Base-by-base conservation (phyloP, 2,113 vertebrate species). In the Macrotis lagotis region DNA sequence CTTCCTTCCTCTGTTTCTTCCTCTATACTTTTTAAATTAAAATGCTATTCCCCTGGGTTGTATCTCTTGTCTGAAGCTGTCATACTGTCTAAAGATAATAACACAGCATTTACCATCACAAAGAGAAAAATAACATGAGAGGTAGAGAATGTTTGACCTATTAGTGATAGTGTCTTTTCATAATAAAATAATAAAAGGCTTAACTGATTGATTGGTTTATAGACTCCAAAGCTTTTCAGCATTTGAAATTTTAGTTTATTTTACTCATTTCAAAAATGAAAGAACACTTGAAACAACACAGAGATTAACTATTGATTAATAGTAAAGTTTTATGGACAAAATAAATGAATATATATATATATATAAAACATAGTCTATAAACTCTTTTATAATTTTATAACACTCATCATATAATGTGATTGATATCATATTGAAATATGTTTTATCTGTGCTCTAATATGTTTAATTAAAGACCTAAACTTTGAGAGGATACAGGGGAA, bases 21-120 rank as follows among this genome's bases (percentile, higher is more conserved):
- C 94, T 96, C 90, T 53, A 93, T 89, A 88, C 90, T 97, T 97
- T 97, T 96, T 93, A 97, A 97, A 97, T 97, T 97, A 97, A 97
- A 97, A 90, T 93, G 55, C 53, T 93, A 74, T 92, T 97, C 94
- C 91, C 95, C 9, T 25, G 95, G 91, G 95, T 93, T 95, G 94
- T 95, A 90, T 95, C 92, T 94, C 93, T 93, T 96, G 95, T 94
- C 96, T 95, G 95, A 96, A 97, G 94, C 96, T 97, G 97, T 94
- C 97, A 97, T 94, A 91, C 91, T 96, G 91, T 95, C 89, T 44
- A 91, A 90, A 95, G 95, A 97, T 97, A 97, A 97, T 94, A 94
- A 91, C 48, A 91, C 53, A 96, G 91, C 94, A 97, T 97, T 97
- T 97, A 97, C 94, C 93, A 95, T 96, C 92, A 95, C 51, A 96